Evolutionary conservation across 2,113 vertebrate genomes (phyloP).

Genomic region (Salvator merianae): DNA sequence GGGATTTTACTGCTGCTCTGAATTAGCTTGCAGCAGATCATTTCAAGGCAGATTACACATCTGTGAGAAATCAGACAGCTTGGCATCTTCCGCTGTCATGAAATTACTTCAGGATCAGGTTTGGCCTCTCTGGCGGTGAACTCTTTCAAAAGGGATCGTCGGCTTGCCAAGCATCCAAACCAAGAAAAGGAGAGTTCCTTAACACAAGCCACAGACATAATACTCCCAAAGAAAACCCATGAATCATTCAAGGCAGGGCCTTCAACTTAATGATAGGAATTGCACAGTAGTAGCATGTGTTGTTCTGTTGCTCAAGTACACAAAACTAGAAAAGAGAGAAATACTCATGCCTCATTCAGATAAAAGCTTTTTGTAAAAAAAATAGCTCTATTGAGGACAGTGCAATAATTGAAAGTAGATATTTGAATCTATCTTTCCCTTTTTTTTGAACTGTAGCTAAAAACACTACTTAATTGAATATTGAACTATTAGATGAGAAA

Average conservation of each 20-base stretch:
- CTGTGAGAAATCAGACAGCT: background rate
- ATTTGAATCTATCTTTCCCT: background rate
- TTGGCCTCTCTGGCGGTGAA: background rate
- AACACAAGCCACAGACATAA: background rate
- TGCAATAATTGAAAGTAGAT: background rate
- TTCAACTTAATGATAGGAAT: background rate
- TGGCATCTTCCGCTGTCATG: background rate
- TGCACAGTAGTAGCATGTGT: background rate
- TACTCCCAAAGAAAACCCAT: background rate
- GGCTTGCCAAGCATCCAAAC: background rate
- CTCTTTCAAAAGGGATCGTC: background rate
- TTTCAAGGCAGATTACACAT: background rate
- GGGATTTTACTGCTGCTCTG: background rate
- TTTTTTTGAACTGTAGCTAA: background rate
- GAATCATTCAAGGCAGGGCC: background rate
- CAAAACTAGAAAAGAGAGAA: background rate
- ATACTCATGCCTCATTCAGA: conserved; percentile 29
- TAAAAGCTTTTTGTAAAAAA: conserved; percentile 29
- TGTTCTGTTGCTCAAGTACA: conserved; percentile 31
- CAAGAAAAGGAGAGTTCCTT: background rate
- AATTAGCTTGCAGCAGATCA: background rate
- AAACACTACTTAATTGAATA: background rate
- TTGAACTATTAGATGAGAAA: background rate
- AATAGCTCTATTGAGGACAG: background rate
- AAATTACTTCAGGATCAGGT: background rate